phyloP scores from a whole-genome alignment of 2,797 vertebrate genomes.

The Arrhamphus sclerolepis region DNA sequence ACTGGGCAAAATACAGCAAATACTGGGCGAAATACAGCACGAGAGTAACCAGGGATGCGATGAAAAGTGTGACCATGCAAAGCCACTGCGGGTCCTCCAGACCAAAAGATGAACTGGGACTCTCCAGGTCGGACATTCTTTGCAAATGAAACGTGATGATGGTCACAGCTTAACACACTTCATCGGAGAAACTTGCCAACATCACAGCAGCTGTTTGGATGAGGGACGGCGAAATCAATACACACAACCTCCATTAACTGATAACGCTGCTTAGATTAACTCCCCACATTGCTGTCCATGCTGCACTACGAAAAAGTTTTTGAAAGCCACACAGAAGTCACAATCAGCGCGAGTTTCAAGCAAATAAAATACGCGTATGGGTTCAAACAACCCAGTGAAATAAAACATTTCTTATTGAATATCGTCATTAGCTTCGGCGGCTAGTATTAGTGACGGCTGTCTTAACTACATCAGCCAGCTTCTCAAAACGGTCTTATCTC shows the following conservation, averaged over 20 bases:
- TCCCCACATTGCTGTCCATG: slow-evolving; percentile 32
- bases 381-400: slow-evolving; percentile 22
- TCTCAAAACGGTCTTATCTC: slow-evolving; percentile 14
- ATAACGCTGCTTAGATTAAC: slow-evolving; percentile 16
- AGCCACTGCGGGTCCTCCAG: slow-evolving; percentile 86
- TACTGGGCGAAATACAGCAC: slow-evolving; percentile 89
- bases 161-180: slow-evolving; percentile 46
- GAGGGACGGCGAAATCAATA: slow-evolving; percentile 17
- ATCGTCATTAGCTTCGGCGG: slow-evolving; percentile 64
- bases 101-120: slow-evolving; percentile 64
- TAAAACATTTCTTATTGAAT: slow-evolving; percentile 21
- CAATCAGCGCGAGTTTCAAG: not conserved
- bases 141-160: slow-evolving; percentile 32
- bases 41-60: slow-evolving; percentile 87
- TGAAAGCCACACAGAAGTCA: not conserved
- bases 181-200: slow-evolving; percentile 30
- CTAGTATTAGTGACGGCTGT: slow-evolving; percentile 59
- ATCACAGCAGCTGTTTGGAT: slow-evolving; percentile 30
- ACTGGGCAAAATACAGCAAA: slow-evolving; percentile 88
- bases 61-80: slow-evolving; percentile 87
- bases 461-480: slow-evolving; percentile 52
- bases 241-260: slow-evolving; percentile 17
- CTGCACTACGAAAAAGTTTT: slow-evolving; percentile 15
- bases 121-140: slow-evolving; percentile 79
- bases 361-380: not conserved